Evolutionary conservation across 2,113 vertebrate genomes (phyloP), one percentile per base, ranked within the genome.

Genomic region (Stictonetta naevosa): DNA sequence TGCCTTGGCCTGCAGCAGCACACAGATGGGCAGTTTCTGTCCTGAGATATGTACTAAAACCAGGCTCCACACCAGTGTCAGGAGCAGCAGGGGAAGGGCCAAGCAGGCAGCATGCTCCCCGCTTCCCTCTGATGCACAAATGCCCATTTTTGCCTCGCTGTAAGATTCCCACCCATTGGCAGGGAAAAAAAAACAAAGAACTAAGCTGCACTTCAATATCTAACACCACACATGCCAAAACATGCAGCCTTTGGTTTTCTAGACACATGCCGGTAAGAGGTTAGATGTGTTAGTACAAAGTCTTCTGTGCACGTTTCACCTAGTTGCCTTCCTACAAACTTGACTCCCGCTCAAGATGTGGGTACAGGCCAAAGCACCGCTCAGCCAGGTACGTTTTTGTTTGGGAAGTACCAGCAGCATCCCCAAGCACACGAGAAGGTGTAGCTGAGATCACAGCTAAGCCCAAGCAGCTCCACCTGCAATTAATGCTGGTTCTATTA

Each of bases 281-380:
- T 42, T 4, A 48, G 29, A 69, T 10, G 68, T 10, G 6, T 10
- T 13, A 1, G 44, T 0, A 6, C 74, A 34, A 7, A 48, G 42
- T 4, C 23, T 36, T 2, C 52, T 8, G 55, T 18, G 16, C n/a
- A 5, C 40, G 0, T 38, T 20, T 23, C 25, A 38, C 33, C 48
- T 62, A 18, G 1, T 26, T 34, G 68, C 40, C 59, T 29, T 3
- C 77, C 9, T 29, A 7, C 55, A 26, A 14, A 26, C 33, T 2
- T 0, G 18, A 13, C 13, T 5, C 50, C 63, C 16, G 63, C 36
- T 56, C 20, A 0, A 4, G 3, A 1, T 3, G 0, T 2, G 20
- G 44, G 31, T 3, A 34, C 10, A 1, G 38, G 13, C n/a, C 64
- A 29, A 25, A 48, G 64, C 52, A 6, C 36, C 1, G 0, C 58